Base-by-base conservation (phyloP, 2,797 vertebrate species). In the Pogoniulus pusillus region DNA sequence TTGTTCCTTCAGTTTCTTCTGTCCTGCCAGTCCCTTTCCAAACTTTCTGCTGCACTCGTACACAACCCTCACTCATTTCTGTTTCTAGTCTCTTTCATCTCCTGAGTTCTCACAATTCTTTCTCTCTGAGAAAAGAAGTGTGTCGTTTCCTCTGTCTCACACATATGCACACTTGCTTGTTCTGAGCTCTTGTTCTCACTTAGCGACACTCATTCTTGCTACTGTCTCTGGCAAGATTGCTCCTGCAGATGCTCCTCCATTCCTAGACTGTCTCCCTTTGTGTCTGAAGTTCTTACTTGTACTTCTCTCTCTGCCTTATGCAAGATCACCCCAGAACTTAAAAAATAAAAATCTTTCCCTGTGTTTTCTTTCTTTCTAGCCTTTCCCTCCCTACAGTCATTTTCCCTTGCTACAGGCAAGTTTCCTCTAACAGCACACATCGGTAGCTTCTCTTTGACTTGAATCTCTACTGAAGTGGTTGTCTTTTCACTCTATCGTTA, bases 21-120 rank as follows among this genome's bases (percentile, higher is more conserved):
- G 13, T 62, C 53, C 37, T 64, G 20, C 12, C 49, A 58, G 8
- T 20, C 34, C 30, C 37, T 62, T 69, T 88, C 69, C 58, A 87
- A 93, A 94, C 93, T 95, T 95, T 80, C 39, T 91, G 32, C 59
- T 81, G 60, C 39, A 32, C 53, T 34, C 41, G 4, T 76, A 68
- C 32, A 65, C 43, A 35, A 34, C 47, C 24, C 37, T 88, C 43
- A 23, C 58, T 65, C 13, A 10, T 65, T 88, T 73, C 43, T 65
- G 8, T 57, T 51, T 29, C 32, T 41, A 29, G 14, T 66, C 29
- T 89, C 23, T 69, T 69, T 89, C 9, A 0, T 68, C 39, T 85
- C 26, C 16, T 75, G 24, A 22, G 54, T 83, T 85, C 75, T 63
- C 41, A 32, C 75, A 90, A 12, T 41, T 78, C 30, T 39, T 88